Conservation (phyloP, 2,113 vertebrate species). For the Archilochus colubris region DNA sequence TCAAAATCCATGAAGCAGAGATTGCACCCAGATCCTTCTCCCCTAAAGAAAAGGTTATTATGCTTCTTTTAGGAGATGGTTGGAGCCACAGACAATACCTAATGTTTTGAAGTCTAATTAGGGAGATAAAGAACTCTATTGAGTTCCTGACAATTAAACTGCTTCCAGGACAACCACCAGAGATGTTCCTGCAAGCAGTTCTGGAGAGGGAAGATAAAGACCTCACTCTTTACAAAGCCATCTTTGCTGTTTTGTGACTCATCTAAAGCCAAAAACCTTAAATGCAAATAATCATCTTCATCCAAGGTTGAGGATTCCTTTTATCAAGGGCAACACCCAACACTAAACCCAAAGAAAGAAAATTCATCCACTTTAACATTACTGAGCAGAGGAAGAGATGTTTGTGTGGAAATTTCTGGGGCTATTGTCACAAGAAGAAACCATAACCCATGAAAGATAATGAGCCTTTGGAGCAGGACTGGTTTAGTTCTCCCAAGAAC, state of each 20-base stretch:
- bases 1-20: slow-evolving; percentile 57
- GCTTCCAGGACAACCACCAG: slow-evolving; percentile 64
- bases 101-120: slow-evolving; percentile 73
- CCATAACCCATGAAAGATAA: not conserved
- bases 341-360: not conserved
- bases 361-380: not conserved
- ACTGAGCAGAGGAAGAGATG: not conserved
- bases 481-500: not conserved
- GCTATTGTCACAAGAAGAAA: not conserved
- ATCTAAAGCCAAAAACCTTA: slow-evolving; percentile 12
- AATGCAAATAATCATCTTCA: slow-evolving; percentile 40
- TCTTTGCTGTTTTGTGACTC: slow-evolving; percentile 28
- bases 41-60: slow-evolving; percentile 39
- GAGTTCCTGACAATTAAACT: slow-evolving; percentile 63
- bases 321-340: not conserved
- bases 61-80: slow-evolving; percentile 41
- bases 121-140: slow-evolving; percentile 68
- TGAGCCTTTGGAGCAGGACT: not conserved
- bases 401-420: not conserved
- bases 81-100: slow-evolving; percentile 32
- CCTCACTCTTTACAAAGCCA: slow-evolving; percentile 45
- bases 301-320: not conserved
- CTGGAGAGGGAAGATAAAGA: slow-evolving; percentile 71
- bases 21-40: slow-evolving; percentile 11
- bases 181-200: slow-evolving; percentile 38